Base-by-base conservation (phyloP, 2,113 vertebrate species). In the Montifringilla adamsi region DNA sequence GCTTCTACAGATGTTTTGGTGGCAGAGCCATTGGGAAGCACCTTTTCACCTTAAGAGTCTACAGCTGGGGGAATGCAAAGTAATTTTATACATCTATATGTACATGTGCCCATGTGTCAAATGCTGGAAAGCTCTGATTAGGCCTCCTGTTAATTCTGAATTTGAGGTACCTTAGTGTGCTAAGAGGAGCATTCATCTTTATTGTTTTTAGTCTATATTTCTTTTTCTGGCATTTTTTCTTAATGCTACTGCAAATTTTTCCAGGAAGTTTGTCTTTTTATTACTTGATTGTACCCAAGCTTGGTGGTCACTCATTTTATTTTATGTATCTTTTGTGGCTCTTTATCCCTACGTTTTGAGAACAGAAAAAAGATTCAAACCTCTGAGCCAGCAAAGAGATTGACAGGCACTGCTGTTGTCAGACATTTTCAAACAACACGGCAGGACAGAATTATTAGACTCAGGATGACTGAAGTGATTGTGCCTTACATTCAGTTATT, bases 371-470 rank as follows among this genome's bases (percentile, higher is more conserved):
- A 43, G 18, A 55, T 10, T 44, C 13, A 30, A 81, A 81, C 17
- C 33, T 46, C 35, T 41, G 37, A 84, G 41, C 31, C 31, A 28
- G 59, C 0, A 1, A 64, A 31, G 15, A 87, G 85, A 56, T 23
- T 91, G 95, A 67, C 89, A 90, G 83, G 14, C 13, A 47, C 56
- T 56, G 24, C 59, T 81, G 76, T 17, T 92, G 60, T 89, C 84
- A 93, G 49, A 62, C 74, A 76, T 93, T 93, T 92, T 84, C 77
- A 90, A 94, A 60, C n/a, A 89, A 49, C 80, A 41, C 1, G 0
- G 74, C 60, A 84, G 77, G 93, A 90, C 49, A 77, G 53, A 41
- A 68, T 90, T 87, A 81, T 82, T 78, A 89, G 37, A 58, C n/a
- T 69, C 31, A 44, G 35, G 55, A 49, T 0, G 1, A 37, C 69